phyloP scores from a whole-genome alignment of 2,113 vertebrate species.

The Percopsis transmontana region DNA sequence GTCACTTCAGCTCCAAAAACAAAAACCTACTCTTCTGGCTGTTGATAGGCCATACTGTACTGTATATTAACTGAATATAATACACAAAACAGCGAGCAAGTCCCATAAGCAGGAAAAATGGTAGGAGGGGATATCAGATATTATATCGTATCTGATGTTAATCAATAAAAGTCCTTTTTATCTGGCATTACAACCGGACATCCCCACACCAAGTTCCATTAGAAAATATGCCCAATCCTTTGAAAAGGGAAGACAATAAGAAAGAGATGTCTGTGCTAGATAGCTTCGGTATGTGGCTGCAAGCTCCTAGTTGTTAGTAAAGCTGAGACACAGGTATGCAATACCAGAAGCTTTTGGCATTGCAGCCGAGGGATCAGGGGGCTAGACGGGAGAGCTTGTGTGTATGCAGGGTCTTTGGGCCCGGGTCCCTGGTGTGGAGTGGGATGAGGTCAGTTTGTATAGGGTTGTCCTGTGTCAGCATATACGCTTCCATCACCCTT shows the following conservation, averaged over 20 bases:
- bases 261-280: neutral
- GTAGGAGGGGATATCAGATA: neutral
- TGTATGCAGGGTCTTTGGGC: conserved; percentile 3
- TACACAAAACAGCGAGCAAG: neutral
- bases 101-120: neutral
- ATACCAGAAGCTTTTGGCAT: conserved; percentile 18
- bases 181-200: neutral
- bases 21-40: neutral
- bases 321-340: conserved; percentile 11
- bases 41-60: neutral
- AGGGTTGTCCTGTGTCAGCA: conserved; percentile 61
- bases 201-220: neutral
- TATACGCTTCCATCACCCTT: conserved; percentile 33
- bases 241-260: neutral
- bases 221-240: neutral
- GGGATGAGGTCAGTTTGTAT: conserved; percentile 53
- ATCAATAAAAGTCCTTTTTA: neutral
- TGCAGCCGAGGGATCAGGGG: neutral
- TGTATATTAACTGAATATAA: too few relatives aligned
- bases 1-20: neutral
- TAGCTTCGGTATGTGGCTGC: neutral
- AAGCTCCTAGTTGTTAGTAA: conserved; percentile 3
- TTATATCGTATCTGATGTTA: too few relatives aligned
- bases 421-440: conserved; percentile 25
- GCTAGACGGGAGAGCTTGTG: neutral